Base-by-base conservation (phyloP, 2,797 vertebrate species). In the Adrianichthys oophorus region DNA sequence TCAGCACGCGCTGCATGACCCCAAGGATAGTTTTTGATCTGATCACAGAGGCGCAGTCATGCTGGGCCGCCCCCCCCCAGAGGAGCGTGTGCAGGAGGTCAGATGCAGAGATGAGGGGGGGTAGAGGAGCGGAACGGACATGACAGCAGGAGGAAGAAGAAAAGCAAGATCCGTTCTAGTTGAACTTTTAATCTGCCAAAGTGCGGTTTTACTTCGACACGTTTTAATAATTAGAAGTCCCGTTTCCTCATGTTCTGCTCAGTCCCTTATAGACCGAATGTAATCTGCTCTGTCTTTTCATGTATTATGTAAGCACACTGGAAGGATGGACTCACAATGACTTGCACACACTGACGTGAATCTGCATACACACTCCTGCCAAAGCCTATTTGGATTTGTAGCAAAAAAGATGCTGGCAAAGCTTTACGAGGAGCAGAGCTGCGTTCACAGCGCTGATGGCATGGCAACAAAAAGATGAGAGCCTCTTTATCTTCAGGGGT, bases 251-350 rank as follows among this genome's bases (percentile, higher is more conserved):
- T 70, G 71, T 66, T 66, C 61, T 52, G 37, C 59, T 26, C 12
- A 32, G 48, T 48, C 49, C 24, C 54, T 41, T 72, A 57, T 47
- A 75, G 46, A 43, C 37, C 58, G 85, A 84, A 82, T 48, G 48
- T 85, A 81, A 86, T 74, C 43, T 52, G 46, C 60, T 73, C 59
- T 56, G 59, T 83, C 64, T 70, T 65, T 76, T 52, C 43, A 37
- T 23, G 41, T n/a, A 52, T 82, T 89, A 82, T 61, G 66, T 61
- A 84, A 87, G 58, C 17, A 49, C 15, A 21, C 61, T 63, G n/a
- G 63, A 72, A 79, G 71, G 72, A 78, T 56, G 65, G 55, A 73
- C 19, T 44, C 65, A 62, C 58, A 41, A 32, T 45, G 41, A 52
- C 45, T n/a, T 15, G 61, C 26, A 53, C 37, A 48, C 49, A 46